These are phyloP conservation scores for Corythaeola cristata DNA, from an alignment of 2,113 vertebrate species.

Conservation along the genomic window DNA sequence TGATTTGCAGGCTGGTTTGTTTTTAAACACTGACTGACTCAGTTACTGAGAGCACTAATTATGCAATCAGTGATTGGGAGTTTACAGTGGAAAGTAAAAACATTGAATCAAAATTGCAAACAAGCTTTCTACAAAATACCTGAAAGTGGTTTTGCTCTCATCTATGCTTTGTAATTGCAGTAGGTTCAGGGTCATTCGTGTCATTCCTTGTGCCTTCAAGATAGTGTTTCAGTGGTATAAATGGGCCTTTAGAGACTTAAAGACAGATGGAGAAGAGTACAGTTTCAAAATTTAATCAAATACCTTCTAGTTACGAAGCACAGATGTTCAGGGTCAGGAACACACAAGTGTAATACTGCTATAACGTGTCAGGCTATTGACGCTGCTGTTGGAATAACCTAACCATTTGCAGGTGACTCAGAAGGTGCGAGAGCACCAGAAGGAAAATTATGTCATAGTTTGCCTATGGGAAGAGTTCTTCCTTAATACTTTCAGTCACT, in stretches of 20 bases:
- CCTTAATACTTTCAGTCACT: background rate
- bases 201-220: constrained; percentile 3
- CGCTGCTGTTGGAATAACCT: background rate
- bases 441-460: background rate
- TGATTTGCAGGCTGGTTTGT: constrained; percentile 12
- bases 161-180: background rate
- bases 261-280: constrained; percentile 34
- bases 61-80: background rate
- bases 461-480: background rate
- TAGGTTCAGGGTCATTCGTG: background rate
- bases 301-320: background rate
- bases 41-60: constrained; percentile 15
- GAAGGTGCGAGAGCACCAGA: background rate
- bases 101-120: background rate
- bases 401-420: constrained; percentile 43
- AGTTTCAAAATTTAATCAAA: constrained; percentile 57
- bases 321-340: constrained; percentile 53
- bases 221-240: constrained; percentile 28
- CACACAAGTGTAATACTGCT: constrained; percentile 13
- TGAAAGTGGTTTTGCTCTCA: background rate
- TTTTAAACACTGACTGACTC: constrained; percentile 37
- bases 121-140: background rate
- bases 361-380: constrained; percentile 3
- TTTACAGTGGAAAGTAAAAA: constrained; percentile 9
- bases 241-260: constrained; percentile 2